Base-by-base conservation (phyloP, 2,797 vertebrate species). In the Heliangelus exortis region DNA sequence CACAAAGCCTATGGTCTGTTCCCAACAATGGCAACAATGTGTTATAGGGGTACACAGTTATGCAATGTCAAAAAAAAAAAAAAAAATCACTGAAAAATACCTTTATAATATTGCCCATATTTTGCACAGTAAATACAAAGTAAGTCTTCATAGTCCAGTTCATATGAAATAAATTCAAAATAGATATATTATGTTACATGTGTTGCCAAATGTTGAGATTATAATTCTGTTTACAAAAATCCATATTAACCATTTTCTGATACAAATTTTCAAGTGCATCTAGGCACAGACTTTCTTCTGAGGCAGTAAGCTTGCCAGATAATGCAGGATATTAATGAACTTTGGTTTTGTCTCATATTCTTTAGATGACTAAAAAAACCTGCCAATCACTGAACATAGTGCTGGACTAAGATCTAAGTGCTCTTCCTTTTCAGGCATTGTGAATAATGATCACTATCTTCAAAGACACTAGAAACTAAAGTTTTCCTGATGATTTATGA, bases 51-150 rank as follows among this genome's bases (percentile, higher is more conserved):
- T 14, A 34, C 15, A 22, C 1, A 1, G 3, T 4, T 47, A 34
- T 2, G 1, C 16, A 68, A 39, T 16, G 6, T 51, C 61, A 15
- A 62, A 76, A 58, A 51, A 33, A 5, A 41, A 41, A 41, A 41
- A 41, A 41, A 41, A 41, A 41, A 26, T 51, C 8, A 50, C 11
- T 17, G 9, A 57, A 90, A 76, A 77, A 66, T 16, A 54, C 14
- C 22, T 63, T 0, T 17, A 34, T 3, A 5, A 7, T 1, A 8
- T 82, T 55, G 12, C 12, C 9, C 21, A 4, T 31, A 12, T 50
- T 20, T 84, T 2, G 0, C 4, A 59, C 16, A 34, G 5, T 28
- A 61, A 75, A 43, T 25, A 36, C 2, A 58, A 59, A 67, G 8
- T 41, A 45, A 48, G 4, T 57, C 7, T 51, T 47, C 9, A 16